Evolutionary conservation across 2,888 invertebrate species (phyloP).

Genomic region (Clanis bilineata): DNA sequence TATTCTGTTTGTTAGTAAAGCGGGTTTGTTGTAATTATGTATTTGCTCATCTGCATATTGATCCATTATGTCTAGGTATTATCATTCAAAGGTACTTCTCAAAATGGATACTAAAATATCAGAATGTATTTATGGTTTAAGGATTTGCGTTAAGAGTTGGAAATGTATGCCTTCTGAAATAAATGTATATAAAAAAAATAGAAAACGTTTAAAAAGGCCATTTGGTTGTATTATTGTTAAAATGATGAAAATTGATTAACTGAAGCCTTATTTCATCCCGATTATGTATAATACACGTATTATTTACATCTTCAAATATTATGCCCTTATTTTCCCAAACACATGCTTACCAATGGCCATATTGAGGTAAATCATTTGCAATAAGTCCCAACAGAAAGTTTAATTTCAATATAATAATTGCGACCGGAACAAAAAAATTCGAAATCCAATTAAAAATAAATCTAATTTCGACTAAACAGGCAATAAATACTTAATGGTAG

Average conservation of each 20-base stretch:
- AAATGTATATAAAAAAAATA: slow-evolving; percentile 39
- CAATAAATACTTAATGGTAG: too few species aligned
- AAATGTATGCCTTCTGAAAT: slow-evolving; percentile 61
- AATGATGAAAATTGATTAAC: too few species aligned
- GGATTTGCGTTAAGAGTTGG: slow-evolving; percentile 32
- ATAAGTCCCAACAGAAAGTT: background rate
- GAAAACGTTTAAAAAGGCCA: slow-evolving; percentile 48
- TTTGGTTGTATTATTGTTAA: slow-evolving; percentile 18
- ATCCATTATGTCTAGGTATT: background rate
- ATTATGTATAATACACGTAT: background rate
- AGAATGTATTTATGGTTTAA: background rate
- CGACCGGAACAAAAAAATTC: too few species aligned
- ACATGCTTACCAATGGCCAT: background rate
- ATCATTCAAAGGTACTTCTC: background rate
- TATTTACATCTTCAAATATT: too few species aligned
- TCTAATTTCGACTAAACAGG: too few species aligned
- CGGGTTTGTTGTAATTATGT: too few species aligned
- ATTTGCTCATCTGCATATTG: background rate
- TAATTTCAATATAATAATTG: too few species aligned
- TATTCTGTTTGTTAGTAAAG: too few species aligned
- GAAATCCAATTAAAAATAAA: too few species aligned
- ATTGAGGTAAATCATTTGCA: background rate
- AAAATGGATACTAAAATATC: too few species aligned
- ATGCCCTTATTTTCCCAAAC: background rate
- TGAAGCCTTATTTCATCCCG: too few species aligned